Conservation (phyloP, 2,888 invertebrate genomes). For the Oligia fasciuncula region DNA sequence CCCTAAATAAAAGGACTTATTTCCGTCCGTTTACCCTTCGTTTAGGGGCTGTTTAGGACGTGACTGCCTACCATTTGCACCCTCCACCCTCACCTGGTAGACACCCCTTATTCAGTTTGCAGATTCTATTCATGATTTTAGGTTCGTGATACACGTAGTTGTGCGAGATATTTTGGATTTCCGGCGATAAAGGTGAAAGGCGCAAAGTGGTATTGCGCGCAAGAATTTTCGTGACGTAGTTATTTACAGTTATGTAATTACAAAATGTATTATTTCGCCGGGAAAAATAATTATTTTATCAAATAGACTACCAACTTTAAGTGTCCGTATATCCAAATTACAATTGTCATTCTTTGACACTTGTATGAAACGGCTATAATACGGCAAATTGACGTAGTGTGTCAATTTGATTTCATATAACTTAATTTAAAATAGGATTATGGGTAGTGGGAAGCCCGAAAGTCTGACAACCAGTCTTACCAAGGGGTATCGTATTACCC, state of each 20-base stretch:
- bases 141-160: slow-evolving; percentile 52
- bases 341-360: not conserved
- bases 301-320: not conserved
- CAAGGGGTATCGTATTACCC: no score
- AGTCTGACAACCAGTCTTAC: no score
- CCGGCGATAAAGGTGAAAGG: not conserved
- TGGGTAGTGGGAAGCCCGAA: no score
- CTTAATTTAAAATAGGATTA: not conserved
- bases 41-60: slow-evolving; percentile 75
- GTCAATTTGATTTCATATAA: not conserved
- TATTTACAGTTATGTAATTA: not conserved
- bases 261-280: not conserved
- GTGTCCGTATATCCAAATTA: not conserved
- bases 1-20: slow-evolving; percentile 74
- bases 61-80: slow-evolving; percentile 78
- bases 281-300: not conserved
- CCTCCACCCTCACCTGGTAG: slow-evolving; percentile 62
- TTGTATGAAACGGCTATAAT: not conserved
- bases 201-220: not conserved
- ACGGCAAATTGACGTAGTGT: not conserved
- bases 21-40: slow-evolving; percentile 74
- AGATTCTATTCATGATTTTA: slow-evolving; percentile 73
- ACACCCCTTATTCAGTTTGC: slow-evolving; percentile 77
- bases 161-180: slow-evolving; percentile 40
- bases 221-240: not conserved